These are phyloP conservation scores for Apamea anceps DNA, from an alignment of 2,888 invertebrate species.

Conservation along the genomic window DNA sequence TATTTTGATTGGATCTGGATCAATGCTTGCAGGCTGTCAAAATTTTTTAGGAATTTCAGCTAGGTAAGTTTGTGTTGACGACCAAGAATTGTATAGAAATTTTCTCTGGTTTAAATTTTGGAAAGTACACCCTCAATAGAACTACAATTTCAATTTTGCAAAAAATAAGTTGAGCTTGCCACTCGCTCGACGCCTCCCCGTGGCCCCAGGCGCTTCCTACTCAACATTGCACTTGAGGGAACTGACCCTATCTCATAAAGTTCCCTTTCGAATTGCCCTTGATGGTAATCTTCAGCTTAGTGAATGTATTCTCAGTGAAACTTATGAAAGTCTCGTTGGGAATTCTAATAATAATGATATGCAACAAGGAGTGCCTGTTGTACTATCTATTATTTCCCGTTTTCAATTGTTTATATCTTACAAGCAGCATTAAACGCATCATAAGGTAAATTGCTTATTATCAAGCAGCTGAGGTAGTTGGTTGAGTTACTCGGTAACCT, in stretches of 20 bases:
- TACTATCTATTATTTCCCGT: conserved; percentile 62
- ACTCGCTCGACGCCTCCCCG: conserved; percentile 58
- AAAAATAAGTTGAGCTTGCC: background rate
- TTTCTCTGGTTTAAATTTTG: background rate
- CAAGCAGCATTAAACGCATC: conserved; percentile 45
- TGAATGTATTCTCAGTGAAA: conserved; percentile 84
- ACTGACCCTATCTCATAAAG: conserved; percentile 82
- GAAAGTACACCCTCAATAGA: background rate
- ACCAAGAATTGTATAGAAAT: background rate
- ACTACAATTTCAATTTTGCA: background rate
- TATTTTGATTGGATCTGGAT: no score
- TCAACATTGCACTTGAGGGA: conserved; percentile 74
- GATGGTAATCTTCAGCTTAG: conserved; percentile 85
- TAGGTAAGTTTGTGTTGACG: background rate
- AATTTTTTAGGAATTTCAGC: no score
- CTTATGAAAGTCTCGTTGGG: conserved; percentile 78
- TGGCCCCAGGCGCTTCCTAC: conserved; percentile 47
- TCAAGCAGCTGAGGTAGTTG: conserved; percentile 1
- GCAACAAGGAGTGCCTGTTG: conserved; percentile 64
- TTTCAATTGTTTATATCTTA: conserved; percentile 62
- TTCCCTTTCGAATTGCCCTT: conserved; percentile 83
- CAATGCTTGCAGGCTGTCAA: no score
- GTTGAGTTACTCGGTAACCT: conserved; percentile 13
- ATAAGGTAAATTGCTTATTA: conserved; percentile 50
- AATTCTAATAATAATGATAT: conserved; percentile 73